Evolutionary conservation across 2,888 invertebrate species (phyloP), one percentile per base, ranked within the genome.

Genomic region (Trissolcus brochymenae): DNA sequence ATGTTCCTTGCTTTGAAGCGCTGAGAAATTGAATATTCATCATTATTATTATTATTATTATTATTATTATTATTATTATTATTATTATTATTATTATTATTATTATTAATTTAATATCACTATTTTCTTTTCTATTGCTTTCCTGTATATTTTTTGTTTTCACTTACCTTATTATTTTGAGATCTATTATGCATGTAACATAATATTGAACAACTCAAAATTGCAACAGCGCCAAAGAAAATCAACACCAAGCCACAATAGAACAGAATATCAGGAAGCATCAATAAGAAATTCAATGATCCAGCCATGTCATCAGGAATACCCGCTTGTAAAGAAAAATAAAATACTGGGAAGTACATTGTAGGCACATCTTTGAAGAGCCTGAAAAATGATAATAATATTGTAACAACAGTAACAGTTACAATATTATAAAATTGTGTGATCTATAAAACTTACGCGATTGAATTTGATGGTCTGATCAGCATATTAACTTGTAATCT

Each of bases 401-500:
- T 14, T n/a, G 9, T 1, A 50, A 50, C n/a, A 50, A 50, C 7
- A 7, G 4, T 1, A 29, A 7, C 29, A 29, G 2, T 43, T 3
- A 6, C 9, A 3, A 43, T 14, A n/a, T 2, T 41, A 13, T 41
- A 41, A 13, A 7, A 13, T 14, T 46, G 16, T 46, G 7, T 2
- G 1, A 9, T 43, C n/a, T 14, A 43, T 9, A 46, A 29, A 81
- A 91, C 93, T 92, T 90, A 95, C 95, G 88, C 87, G n/a, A 95
- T 90, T 21, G 91, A 90, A 3, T 90, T 86, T 68, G 91, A 92
- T 0, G 94, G 93, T 73, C 94, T 93, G 3, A 96, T 87, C 54
- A 93, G 90, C 78, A 96, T 91, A 86, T 96, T 96, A 61, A 95
- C 91, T 89, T 96, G 96, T 60, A 96, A 92, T 79, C 94, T 91